Evolutionary conservation across 2,888 invertebrate genomes (phyloP).

Genomic region (Drosophila demipolita): DNA sequence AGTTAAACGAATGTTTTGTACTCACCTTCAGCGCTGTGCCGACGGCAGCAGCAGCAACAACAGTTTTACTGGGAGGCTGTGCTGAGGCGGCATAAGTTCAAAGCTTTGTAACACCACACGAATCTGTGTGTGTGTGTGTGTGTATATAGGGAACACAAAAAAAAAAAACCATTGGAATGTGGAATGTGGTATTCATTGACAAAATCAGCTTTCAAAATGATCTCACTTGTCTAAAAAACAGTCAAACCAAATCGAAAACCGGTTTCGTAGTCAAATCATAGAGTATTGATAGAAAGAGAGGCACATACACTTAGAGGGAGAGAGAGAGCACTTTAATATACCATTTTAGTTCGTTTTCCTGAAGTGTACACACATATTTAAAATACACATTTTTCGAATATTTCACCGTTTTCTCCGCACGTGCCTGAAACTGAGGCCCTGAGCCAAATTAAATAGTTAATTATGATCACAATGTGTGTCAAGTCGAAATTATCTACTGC

Average conservation of each 20-base stretch:
- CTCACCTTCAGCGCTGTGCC: constrained; percentile 53
- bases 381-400: constrained; percentile 19
- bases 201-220: constrained; percentile 86
- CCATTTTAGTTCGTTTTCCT: constrained; percentile 58
- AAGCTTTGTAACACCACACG: constrained; percentile 76
- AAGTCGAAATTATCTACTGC: constrained; percentile 64
- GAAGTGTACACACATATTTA: constrained; percentile 31
- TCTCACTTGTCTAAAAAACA: constrained; percentile 85
- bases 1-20: constrained; percentile 49
- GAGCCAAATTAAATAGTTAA: constrained; percentile 68
- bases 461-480: constrained; percentile 74
- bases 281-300: constrained; percentile 19
- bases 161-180: constrained; percentile 66
- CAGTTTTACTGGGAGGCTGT: constrained; percentile 49
- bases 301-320: neutral
- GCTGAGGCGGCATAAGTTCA: constrained; percentile 81
- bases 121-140: constrained; percentile 33
- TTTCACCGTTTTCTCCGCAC: constrained; percentile 51
- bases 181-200: constrained; percentile 85
- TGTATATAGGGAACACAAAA: constrained; percentile 54
- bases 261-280: constrained; percentile 85
- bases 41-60: constrained; percentile 24
- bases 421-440: constrained; percentile 47
- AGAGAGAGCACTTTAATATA: constrained; percentile 38
- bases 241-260: constrained; percentile 86